These are phyloP conservation scores for Sminthurides bifidus DNA, from an alignment of 1,140 invertebrate genomes.

Conservation along the genomic window DNA sequence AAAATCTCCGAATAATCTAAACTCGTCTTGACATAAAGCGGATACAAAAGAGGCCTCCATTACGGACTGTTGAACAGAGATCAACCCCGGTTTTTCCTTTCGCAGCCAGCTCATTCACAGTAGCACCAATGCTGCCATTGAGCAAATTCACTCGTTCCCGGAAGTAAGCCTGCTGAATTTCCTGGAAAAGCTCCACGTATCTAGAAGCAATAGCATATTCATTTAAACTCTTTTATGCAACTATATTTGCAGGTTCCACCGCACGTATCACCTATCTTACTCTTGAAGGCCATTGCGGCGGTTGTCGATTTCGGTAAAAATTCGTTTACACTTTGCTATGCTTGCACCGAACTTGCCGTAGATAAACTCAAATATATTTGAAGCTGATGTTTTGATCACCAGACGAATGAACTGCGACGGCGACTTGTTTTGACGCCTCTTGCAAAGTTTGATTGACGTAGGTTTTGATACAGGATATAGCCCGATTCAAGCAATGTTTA, in stretches of 20 bases:
- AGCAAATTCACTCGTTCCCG: constrained; percentile 59
- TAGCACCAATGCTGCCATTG: constrained; percentile 59
- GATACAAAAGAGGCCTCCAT: constrained; percentile 75
- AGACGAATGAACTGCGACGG: constrained; percentile 33
- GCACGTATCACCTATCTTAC: constrained; percentile 41
- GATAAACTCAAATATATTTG: constrained; percentile 68
- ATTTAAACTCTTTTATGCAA: neutral
- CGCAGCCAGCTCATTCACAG: constrained; percentile 55
- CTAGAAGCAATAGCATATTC: constrained; percentile 35
- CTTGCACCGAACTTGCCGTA: constrained; percentile 89
- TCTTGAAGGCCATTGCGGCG: constrained; percentile 54
- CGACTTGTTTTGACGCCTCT: constrained; percentile 62
- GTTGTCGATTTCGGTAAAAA: constrained; percentile 69
- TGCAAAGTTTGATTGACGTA: constrained; percentile 60
- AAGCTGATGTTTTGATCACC: constrained; percentile 42
- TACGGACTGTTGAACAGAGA: constrained; percentile 74
- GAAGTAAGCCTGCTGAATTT: constrained; percentile 79
- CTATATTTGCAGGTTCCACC: neutral
- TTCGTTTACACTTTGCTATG: constrained; percentile 63
- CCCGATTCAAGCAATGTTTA: constrained; percentile 62
- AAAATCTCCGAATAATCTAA: constrained; percentile 77
- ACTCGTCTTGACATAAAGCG: constrained; percentile 85
- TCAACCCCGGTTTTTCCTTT: constrained; percentile 50
- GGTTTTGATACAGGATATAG: constrained; percentile 61
- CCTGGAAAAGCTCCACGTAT: constrained; percentile 61